A percentile compares a stretch with the other conserved stretches of the same genome.
These are phyloP conservation scores for Salticus scenicus DNA, from an alignment of 2,888 invertebrate species.

Conservation along the genomic window DNA sequence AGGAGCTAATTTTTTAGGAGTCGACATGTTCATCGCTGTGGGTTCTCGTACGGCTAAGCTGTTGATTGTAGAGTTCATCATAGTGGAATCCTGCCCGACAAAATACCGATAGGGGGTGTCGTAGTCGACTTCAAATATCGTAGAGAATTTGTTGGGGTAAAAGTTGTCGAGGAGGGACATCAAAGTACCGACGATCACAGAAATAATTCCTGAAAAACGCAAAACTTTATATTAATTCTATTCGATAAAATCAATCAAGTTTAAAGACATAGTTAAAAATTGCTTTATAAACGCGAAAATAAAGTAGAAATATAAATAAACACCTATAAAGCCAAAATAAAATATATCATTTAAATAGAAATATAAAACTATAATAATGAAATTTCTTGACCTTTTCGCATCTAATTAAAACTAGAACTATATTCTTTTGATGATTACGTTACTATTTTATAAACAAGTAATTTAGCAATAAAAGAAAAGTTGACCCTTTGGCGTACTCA, in stretches of 20 bases:
- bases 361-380: no score
- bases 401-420: no score
- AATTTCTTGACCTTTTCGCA: no score
- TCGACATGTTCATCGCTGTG: slow-evolving; percentile 5
- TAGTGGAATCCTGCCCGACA: slow-evolving; percentile 69
- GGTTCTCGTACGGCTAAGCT: slow-evolving; percentile 25
- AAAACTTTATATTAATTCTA: no score
- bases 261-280: no score
- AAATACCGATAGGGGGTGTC: slow-evolving; percentile 86
- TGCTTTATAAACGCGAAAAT: not conserved
- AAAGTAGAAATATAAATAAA: not conserved
- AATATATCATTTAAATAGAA: no score
- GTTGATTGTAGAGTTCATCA: not conserved
- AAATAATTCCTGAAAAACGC: slow-evolving; percentile 83
- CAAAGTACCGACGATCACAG: slow-evolving; percentile 85
- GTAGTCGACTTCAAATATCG: slow-evolving; percentile 92
- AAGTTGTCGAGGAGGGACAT: slow-evolving; percentile 89
- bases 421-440: no score
- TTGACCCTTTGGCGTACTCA: no score
- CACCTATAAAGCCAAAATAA: not conserved
- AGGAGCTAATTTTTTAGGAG: not conserved
- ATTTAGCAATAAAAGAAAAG: no score
- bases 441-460: no score
- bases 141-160: slow-evolving; percentile 93
- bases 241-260: no score